These are phyloP conservation scores for Xylocopa sonorina DNA, from an alignment of 1,140 invertebrate species.

Conservation along the genomic window DNA sequence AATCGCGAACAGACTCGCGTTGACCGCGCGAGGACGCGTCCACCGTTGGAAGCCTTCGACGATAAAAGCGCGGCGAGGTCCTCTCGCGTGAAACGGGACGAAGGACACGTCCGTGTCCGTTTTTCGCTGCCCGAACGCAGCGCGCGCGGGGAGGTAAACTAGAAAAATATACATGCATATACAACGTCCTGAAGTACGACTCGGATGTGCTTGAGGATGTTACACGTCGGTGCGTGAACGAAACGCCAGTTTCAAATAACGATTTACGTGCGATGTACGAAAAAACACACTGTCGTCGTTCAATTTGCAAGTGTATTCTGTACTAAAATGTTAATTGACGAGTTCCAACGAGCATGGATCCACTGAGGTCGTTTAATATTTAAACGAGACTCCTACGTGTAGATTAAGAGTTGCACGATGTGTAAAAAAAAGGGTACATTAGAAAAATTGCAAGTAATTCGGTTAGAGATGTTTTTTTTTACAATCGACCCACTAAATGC, in stretches of 20 bases:
- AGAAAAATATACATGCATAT: slow-evolving; percentile 66
- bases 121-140: background rate
- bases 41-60: background rate
- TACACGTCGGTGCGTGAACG: background rate
- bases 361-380: no score
- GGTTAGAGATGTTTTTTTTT: no score
- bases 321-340: background rate
- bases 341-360: no score
- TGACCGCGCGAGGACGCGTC: background rate
- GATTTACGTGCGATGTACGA: background rate
- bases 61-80: background rate
- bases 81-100: background rate
- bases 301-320: background rate
- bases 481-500: no score
- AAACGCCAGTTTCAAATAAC: slow-evolving; percentile 28
- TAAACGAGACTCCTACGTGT: no score
- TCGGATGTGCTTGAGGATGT: slow-evolving; percentile 56
- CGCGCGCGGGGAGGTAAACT: slow-evolving; percentile 42
- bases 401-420: no score
- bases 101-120: background rate
- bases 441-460: no score
- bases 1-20: background rate
- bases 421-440: no score
- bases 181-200: slow-evolving; percentile 52
- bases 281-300: background rate